Conservation (phyloP, 2,113 vertebrate genomes). For the Callorhinus ursinus region DNA sequence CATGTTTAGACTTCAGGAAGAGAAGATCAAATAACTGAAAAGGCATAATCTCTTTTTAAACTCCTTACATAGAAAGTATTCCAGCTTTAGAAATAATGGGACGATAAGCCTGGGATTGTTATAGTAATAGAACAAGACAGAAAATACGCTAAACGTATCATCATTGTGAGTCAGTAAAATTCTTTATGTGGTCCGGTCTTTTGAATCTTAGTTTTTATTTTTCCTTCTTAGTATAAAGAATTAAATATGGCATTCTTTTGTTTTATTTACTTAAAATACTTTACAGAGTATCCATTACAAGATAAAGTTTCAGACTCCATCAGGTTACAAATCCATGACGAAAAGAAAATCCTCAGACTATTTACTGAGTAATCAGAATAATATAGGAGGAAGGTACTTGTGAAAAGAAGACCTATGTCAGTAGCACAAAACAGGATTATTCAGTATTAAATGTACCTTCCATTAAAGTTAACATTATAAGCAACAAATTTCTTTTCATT, state of each 20-base stretch:
- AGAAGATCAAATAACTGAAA: not conserved
- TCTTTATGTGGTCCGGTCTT: not conserved
- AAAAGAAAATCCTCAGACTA: conserved; percentile 58
- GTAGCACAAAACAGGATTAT: conserved; percentile 14
- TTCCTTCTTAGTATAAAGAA: conserved; percentile 39
- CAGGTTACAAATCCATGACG: not conserved
- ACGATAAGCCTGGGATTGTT: not conserved
- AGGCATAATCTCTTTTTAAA: not conserved
- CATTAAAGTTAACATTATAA: conserved; percentile 16
- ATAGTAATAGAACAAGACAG: not conserved
- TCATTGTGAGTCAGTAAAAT: not conserved
- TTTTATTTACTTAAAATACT: conserved; percentile 28
- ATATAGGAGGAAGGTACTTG: not conserved
- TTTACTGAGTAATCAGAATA: conserved; percentile 30
- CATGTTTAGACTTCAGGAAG: not conserved
- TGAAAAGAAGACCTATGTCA: conserved; percentile 11
- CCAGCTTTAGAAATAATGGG: not conserved
- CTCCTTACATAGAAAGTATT: not conserved
- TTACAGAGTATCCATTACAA: not conserved
- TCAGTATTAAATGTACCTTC: conserved; percentile 20
- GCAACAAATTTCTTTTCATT: not conserved
- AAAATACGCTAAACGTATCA: not conserved
- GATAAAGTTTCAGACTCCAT: not conserved
- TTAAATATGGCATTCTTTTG: not conserved
- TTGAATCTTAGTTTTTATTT: conserved; percentile 8